Percentiles rank a stretch among this genome's conserved stretches.
Evolutionary conservation across 2,113 vertebrate genomes (phyloP).

Genomic region (Donacobius atricapilla): DNA sequence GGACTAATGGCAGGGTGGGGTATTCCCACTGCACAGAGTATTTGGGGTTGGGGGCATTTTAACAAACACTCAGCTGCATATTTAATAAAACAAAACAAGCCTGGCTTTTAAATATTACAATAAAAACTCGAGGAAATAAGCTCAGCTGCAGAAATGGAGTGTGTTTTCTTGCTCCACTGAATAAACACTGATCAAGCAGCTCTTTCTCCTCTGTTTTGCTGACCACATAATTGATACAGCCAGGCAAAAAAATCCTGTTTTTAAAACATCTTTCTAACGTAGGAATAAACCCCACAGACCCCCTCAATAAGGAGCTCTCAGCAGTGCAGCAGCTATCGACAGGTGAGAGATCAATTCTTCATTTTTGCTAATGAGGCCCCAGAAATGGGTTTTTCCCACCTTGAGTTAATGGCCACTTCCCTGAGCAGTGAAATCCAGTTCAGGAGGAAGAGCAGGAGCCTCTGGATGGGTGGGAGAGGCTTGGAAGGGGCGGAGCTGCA

Average conservation of each 20-base stretch:
- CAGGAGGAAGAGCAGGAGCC: not conserved
- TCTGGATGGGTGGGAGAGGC: not conserved
- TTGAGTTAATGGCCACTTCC: not conserved
- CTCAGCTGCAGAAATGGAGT: not conserved
- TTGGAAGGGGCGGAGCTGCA: not conserved
- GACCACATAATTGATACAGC: not conserved
- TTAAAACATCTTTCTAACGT: not conserved
- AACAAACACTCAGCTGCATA: not conserved
- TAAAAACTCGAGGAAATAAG: not conserved
- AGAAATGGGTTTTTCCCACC: not conserved
- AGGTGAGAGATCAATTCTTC: not conserved
- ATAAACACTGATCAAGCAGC: not conserved
- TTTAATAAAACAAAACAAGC: not conserved
- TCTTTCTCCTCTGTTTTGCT: not conserved
- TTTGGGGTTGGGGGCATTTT: not conserved
- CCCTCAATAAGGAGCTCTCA: not conserved
- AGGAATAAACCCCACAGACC: not conserved
- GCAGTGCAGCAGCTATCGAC: not conserved
- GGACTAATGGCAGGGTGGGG: not conserved
- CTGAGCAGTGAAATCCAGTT: fast-evolving
- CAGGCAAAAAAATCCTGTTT: not conserved
- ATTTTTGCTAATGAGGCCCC: not conserved
- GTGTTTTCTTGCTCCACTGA: not conserved
- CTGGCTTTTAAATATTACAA: not conserved
- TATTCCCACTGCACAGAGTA: not conserved